Evolutionary conservation across 2,888 invertebrate genomes (phyloP), one percentile per base, ranked within the genome.

Genomic region (Pecten maximus): DNA sequence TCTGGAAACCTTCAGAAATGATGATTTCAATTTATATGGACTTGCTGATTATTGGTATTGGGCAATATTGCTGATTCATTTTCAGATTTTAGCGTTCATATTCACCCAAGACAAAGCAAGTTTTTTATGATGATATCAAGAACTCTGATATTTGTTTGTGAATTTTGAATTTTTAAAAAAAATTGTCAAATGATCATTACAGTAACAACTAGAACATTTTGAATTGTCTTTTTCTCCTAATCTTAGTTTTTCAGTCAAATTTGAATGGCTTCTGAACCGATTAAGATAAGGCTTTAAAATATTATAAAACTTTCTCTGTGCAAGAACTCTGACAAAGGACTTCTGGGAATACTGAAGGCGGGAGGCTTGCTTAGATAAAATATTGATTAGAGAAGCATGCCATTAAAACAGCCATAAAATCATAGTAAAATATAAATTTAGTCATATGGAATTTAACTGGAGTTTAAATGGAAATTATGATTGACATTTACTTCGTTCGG

Each of bases 331-430:
- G 16, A 74, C 74, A 35, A 10, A 35, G 35, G 74, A 74, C 74
- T 28, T 74, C 35, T 10, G 74, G 74, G 74, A 74, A 74, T 74
- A 74, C 35, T 10, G 74, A 28, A 74, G 74, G 74, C 74, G 15
- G 74, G 28, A 74, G 74, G 74, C 74, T 23, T 74, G 74, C 74
- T 35, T 74, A 74, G 74, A 74, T 74, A 74, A 35, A 74, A 35
- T 74, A 74, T 74, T 74, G 74, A 74, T 74, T 35, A 74, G 74
- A 4, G 35, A 74, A 74, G 74, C 1, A 35, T 28, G 74, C 74
- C 74, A 74, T 74, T 74, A 74, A 74, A 74, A 74, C 28, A 35
- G 74, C 74, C 74, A 74, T 74, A 74, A 74, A 74, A 74, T 74
- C 74, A 35, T 74, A 74, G 74, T 74, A 35, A 74, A 74, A 74